Percentiles rank a stretch among this genome's conserved stretches.
phyloP scores from a whole-genome alignment of 2,888 invertebrate species.

The Drosophila sordidapex region DNA sequence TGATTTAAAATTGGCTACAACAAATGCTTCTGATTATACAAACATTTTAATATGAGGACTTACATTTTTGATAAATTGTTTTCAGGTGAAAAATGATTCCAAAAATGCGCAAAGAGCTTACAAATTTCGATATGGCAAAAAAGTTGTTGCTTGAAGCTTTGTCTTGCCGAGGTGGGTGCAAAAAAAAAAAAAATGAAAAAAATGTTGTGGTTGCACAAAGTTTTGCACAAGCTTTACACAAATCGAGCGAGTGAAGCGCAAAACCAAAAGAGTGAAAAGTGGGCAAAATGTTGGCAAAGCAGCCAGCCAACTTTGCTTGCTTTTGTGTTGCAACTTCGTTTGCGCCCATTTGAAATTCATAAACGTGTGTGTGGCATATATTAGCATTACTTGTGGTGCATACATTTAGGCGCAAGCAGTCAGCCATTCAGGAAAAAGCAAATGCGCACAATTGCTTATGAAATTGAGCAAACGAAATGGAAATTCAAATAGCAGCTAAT shows the following conservation, averaged over 20 bases:
- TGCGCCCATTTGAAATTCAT: conserved; percentile 75
- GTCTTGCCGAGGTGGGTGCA: conserved; percentile 15
- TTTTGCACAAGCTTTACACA: conserved; percentile 56
- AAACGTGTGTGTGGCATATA: conserved; percentile 62
- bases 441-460: conserved; percentile 75
- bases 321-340: conserved; percentile 73
- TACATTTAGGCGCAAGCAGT: conserved; percentile 60
- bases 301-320: conserved; percentile 59
- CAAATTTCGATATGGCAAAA: conserved; percentile 38
- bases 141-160: conserved; percentile 29
- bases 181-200: conserved; percentile 5
- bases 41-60: neutral
- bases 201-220: conserved; percentile 53
- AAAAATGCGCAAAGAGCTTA: conserved; percentile 36
- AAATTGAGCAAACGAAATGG: conserved; percentile 80
- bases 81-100: conserved; percentile 6
- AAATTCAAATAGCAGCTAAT: conserved; percentile 70
- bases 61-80: neutral
- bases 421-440: conserved; percentile 34
- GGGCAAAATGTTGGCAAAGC: conserved; percentile 31
- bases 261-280: conserved; percentile 26
- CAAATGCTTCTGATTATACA: neutral
- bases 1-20: neutral
- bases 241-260: conserved; percentile 55
- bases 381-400: conserved; percentile 68